phyloP scores from a whole-genome alignment of 1,140 invertebrate genomes.

The Pygmarrhopalites habei region DNA sequence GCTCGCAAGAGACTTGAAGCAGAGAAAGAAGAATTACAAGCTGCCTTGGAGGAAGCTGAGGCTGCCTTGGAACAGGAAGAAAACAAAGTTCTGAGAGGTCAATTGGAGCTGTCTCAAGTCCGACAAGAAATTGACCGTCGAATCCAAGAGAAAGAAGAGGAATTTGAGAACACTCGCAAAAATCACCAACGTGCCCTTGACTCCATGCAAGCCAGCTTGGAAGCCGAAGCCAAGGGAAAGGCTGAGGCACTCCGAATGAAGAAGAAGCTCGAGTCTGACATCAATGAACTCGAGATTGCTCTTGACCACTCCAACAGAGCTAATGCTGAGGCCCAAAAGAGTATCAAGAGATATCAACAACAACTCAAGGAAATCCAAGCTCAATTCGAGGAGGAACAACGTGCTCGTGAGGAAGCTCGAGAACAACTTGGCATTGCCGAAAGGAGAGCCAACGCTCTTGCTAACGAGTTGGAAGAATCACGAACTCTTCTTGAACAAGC shows the following conservation, averaged over 20 bases:
- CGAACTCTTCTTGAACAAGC: constrained; percentile 91
- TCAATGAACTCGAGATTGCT: constrained; percentile 98
- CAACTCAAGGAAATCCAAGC: constrained; percentile 92
- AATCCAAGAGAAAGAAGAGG: constrained; percentile 99
- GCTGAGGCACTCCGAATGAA: constrained; percentile 98
- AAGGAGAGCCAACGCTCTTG: constrained; percentile 85
- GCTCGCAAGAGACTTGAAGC: constrained; percentile 93
- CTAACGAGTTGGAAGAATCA: constrained; percentile 94
- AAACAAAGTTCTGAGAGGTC: constrained; percentile 92
- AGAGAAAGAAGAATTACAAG: constrained; percentile 98
- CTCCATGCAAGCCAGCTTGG: constrained; percentile 96
- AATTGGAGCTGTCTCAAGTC: constrained; percentile 94
- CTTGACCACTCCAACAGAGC: constrained; percentile 96
- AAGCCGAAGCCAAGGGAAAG: constrained; percentile 98
- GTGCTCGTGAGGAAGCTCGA: constrained; percentile 90
- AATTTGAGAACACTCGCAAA: constrained; percentile 99
- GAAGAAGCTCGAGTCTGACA: constrained; percentile 99
- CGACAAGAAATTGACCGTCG: constrained; percentile 97
- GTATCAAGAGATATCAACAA: constrained; percentile 94
- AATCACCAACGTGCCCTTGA: constrained; percentile 98
- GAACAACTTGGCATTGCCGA: constrained; percentile 94
- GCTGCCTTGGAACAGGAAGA: constrained; percentile 97
- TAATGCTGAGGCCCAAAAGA: constrained; percentile 97
- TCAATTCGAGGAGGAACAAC: constrained; percentile 93
- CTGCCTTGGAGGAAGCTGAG: constrained; percentile 97